These are phyloP conservation scores for Epirrita christyi DNA, from an alignment of 2,888 invertebrate species.

Conservation along the genomic window DNA sequence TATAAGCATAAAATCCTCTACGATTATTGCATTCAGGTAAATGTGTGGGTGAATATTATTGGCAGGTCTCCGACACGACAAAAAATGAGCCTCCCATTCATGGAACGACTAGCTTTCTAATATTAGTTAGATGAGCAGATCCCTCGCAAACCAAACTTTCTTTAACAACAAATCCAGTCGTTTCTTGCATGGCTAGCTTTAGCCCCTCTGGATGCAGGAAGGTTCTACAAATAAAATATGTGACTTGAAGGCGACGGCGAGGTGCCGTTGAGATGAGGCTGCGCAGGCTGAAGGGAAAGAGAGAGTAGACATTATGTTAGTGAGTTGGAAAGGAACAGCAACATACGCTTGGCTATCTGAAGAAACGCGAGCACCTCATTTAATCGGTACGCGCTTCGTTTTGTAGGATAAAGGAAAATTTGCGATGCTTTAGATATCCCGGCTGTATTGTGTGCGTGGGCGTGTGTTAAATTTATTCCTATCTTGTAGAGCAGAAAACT, in stretches of 20 bases:
- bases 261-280: constrained; percentile 81
- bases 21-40: constrained; percentile 68
- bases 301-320: constrained; percentile 43
- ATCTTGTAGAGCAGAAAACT: constrained; percentile 16
- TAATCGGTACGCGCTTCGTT: constrained; percentile 83
- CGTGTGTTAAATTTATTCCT: constrained; percentile 16
- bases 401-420: constrained; percentile 78
- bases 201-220: constrained; percentile 80
- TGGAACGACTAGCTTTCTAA: constrained; percentile 46
- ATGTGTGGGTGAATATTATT: constrained; percentile 82
- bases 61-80: constrained; percentile 72
- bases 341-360: constrained; percentile 74
- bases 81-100: constrained; percentile 64
- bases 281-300: constrained; percentile 66
- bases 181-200: constrained; percentile 69
- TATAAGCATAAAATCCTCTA: constrained; percentile 73
- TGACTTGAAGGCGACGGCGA: constrained; percentile 83
- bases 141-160: constrained; percentile 41
- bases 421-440: constrained; percentile 65
- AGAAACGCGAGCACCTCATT: constrained; percentile 84
- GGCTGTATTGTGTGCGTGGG: constrained; percentile 46
- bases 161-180: constrained; percentile 47
- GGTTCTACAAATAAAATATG: constrained; percentile 84
- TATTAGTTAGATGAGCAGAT: constrained; percentile 39
- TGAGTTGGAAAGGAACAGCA: constrained; percentile 55